These are phyloP conservation scores for Arctia plantaginis DNA, from an alignment of 2,888 invertebrate species.

Conservation along the genomic window DNA sequence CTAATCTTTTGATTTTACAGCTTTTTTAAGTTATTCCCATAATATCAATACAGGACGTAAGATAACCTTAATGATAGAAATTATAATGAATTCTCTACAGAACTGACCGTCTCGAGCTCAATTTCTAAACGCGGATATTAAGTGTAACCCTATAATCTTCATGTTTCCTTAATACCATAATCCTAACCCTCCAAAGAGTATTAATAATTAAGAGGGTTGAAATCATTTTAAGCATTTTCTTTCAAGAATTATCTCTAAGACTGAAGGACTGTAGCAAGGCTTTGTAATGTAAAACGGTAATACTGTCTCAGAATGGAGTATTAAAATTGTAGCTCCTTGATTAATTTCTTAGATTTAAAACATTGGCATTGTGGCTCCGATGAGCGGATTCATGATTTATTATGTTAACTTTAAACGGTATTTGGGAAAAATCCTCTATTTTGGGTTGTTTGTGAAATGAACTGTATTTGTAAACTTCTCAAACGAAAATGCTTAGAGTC, in stretches of 20 bases:
- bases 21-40: neutral
- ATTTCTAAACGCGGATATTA: constrained; percentile 42
- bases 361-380: constrained; percentile 43
- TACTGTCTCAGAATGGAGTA: constrained; percentile 59
- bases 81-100: neutral
- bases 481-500: too few relatives aligned
- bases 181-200: constrained; percentile 70
- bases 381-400: constrained; percentile 46
- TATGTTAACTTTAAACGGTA: constrained; percentile 37
- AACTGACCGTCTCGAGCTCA: constrained; percentile 14
- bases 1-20: neutral
- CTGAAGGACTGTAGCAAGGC: constrained; percentile 28
- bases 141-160: constrained; percentile 47
- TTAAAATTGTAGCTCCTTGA: constrained; percentile 58
- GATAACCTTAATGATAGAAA: neutral
- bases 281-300: constrained; percentile 52
- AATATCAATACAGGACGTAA: neutral
- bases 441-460: neutral
- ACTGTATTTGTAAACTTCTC: too few relatives aligned
- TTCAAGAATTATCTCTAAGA: constrained; percentile 70
- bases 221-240: constrained; percentile 70
- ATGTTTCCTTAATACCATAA: constrained; percentile 68
- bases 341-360: constrained; percentile 53
- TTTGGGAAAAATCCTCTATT: constrained; percentile 15
- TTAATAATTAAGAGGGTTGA: constrained; percentile 79